Evolutionary conservation across 92 coral and sea anemone species (phyloP), one percentile per base, ranked within the genome.

Genomic region (Nematostella vectensis): DNA sequence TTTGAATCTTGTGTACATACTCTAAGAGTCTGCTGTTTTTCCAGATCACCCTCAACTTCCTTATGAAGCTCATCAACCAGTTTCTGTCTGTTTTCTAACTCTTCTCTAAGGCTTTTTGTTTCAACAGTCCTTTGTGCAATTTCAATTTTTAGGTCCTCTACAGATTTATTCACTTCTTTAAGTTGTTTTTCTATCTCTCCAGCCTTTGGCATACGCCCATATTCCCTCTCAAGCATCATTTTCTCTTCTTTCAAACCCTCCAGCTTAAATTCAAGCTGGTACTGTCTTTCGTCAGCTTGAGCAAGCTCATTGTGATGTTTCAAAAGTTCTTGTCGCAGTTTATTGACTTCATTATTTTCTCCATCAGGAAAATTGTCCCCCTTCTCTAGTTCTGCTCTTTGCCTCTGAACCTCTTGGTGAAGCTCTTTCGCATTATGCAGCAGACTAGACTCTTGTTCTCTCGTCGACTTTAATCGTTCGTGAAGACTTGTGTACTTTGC

Each of bases 201-300:
- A 42, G 95, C 82, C 61, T 91, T 91, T 1, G 98, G 98, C 96
- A 91, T 91, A 30, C 98, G 87, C 27, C 95, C 78, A 47, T 91
- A 91, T 59, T 91, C 98, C 29, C 88, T 85, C 52, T 91, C 93
- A 6, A 91, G 67, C 81, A 91, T 78, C 55, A 83, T 79, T 62
- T 75, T 86, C 57, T 91, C 98, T 53, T 91, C 98, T 56, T 77
- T 80, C 44, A 91, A 69, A 25, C 98, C 96, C 10, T 85, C 96
- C 56, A 91, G 74, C 50, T 82, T 82, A 48, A 91, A 91, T 51
- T 91, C 98, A 18, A 91, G 56, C 57, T 82, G 98, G 48, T 91
- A 91, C 29, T 91, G 98, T 39, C 98, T 91, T 68, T 91, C 98
- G 55, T 91, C 98, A 12, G 98, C 98, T 59, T 91, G 98, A 20